These are phyloP conservation scores for Chiridota heheva DNA, from an alignment of 35 echinoderm and acorn worm species.

Conservation along the genomic window DNA sequence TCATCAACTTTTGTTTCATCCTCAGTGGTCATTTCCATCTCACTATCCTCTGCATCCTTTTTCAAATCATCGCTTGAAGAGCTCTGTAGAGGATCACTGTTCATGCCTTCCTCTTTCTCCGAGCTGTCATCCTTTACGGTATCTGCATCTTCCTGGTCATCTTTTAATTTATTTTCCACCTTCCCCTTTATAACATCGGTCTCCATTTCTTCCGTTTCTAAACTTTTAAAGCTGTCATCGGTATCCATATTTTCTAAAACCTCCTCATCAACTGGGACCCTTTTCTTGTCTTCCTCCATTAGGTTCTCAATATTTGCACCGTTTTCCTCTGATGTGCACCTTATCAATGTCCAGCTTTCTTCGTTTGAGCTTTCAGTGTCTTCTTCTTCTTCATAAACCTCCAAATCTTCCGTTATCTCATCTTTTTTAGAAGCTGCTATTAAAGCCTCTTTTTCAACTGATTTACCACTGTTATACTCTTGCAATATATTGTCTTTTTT, in stretches of 20 bases:
- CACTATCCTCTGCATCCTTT: too few relatives aligned
- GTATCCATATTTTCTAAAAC: neutral
- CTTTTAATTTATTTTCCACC: neutral
- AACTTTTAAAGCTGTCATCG: slow-evolving; percentile 26
- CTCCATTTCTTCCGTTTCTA: slow-evolving; percentile 28
- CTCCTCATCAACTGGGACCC: slow-evolving; percentile 2
- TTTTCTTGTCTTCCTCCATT: slow-evolving; percentile 13
- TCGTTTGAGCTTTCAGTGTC: neutral
- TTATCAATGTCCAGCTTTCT: slow-evolving; percentile 1
- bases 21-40: too few relatives aligned
- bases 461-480: neutral
- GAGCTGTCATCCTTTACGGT: neutral
- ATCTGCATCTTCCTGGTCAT: neutral
- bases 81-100: too few relatives aligned
- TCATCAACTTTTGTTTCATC: too few relatives aligned
- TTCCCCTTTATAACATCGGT: neutral
- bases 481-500: slow-evolving; percentile 1
- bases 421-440: slow-evolving; percentile 4
- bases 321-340: slow-evolving; percentile 16
- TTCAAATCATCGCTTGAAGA: too few relatives aligned
- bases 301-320: neutral
- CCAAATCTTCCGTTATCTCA: slow-evolving; percentile 11
- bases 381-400: neutral
- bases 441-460: slow-evolving; percentile 28
- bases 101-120: too few relatives aligned